Conservation (phyloP, 2,113 vertebrate species). For the Atrichornis clamosus region DNA sequence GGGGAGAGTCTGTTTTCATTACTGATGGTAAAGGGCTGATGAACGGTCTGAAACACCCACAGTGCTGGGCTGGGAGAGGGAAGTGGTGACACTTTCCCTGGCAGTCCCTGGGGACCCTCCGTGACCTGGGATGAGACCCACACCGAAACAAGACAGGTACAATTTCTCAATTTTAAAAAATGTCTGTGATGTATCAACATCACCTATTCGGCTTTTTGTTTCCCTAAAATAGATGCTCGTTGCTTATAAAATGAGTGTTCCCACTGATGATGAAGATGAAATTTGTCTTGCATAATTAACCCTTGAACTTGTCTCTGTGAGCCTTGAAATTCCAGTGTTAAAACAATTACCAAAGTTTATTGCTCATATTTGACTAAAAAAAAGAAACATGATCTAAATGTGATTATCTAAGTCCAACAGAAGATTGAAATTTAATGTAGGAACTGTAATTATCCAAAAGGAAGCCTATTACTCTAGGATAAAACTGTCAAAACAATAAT, state of each 20-base stretch:
- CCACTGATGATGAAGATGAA: neutral
- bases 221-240: neutral
- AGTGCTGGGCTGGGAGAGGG: neutral
- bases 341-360: slow-evolving; percentile 51
- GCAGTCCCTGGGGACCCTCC: neutral
- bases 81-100: fast-evolving
- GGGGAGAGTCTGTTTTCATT: neutral
- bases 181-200: neutral
- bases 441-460: slow-evolving; percentile 58
- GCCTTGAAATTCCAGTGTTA: neutral
- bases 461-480: slow-evolving; percentile 68
- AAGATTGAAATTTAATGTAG: slow-evolving; percentile 28
- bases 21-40: neutral
- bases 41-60: neutral
- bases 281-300: slow-evolving; percentile 7
- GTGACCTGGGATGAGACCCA: fast-evolving
- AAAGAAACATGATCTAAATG: neutral
- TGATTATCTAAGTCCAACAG: slow-evolving; percentile 23
- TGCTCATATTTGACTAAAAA: neutral
- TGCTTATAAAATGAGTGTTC: neutral
- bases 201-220: neutral
- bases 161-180: neutral
- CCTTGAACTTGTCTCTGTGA: neutral
- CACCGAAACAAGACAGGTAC: fast-evolving
- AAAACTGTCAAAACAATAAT: slow-evolving; percentile 71